Percentiles rank a stretch among this genome's conserved stretches.
These are phyloP conservation scores for Gouania willdenowi DNA, from an alignment of 2,797 vertebrate species.

Conservation along the genomic window DNA sequence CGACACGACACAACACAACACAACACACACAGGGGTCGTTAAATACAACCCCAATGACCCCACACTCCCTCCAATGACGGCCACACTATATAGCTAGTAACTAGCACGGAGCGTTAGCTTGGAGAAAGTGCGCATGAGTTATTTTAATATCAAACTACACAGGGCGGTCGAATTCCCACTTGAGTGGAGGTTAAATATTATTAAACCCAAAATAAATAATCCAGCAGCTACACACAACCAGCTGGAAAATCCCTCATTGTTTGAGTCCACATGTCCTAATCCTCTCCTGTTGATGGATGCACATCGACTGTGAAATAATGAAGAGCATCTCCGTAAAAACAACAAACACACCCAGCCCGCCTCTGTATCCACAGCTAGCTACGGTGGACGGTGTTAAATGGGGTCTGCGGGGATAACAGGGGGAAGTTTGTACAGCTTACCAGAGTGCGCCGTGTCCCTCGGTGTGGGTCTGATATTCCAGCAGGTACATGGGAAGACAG, in stretches of 20 bases:
- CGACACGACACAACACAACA: background rate
- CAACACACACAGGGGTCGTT: constrained; percentile 1
- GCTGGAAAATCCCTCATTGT: no score
- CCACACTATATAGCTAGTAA: constrained; percentile 23
- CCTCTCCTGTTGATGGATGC: constrained; percentile 4
- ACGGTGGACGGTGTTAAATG: background rate
- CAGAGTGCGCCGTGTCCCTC: constrained; percentile 17
- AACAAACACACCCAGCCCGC: constrained; percentile 46
- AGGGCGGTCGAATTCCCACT: constrained; percentile 22
- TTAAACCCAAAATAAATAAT: background rate
- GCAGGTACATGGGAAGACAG: constrained; percentile 28
- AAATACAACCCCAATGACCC: background rate
- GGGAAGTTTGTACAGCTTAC: constrained; percentile 39
- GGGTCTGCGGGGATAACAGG: constrained; percentile 11
- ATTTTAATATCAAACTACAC: constrained; percentile 16
- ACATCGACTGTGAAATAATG: constrained; percentile 13
- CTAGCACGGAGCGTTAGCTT: constrained; percentile 41
- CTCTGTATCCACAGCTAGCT: constrained; percentile 42
- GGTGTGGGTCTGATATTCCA: constrained; percentile 27
- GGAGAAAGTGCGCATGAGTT: constrained; percentile 40
- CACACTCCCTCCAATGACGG: background rate
- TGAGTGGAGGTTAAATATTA: constrained; percentile 8
- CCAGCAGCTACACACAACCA: background rate
- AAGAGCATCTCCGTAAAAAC: constrained; percentile 31
- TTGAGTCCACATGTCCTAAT: background rate